Conservation (phyloP, 2,888 invertebrate genomes). For the Epinotia brunnichana region DNA sequence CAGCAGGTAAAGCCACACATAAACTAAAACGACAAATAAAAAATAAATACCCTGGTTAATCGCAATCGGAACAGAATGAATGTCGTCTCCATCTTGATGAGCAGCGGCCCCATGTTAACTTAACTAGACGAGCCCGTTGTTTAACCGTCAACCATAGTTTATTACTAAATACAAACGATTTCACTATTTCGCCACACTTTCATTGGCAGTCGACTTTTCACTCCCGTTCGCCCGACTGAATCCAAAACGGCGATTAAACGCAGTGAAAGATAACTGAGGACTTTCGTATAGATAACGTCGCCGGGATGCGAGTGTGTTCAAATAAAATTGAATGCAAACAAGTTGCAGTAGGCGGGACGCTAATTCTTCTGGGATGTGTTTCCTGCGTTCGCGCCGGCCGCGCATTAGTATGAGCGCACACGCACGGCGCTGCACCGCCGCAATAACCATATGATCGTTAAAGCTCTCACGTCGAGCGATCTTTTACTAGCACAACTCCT, state of each 20-base stretch:
- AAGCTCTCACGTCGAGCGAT: not conserved
- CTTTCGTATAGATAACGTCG: constrained; percentile 24
- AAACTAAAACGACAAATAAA: not conserved
- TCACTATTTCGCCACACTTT: constrained; percentile 72
- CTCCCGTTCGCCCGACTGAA: constrained; percentile 50
- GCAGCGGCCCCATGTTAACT: constrained; percentile 53
- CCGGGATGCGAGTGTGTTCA: constrained; percentile 36
- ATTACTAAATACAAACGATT: constrained; percentile 57
- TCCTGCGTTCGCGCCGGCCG: constrained; percentile 66
- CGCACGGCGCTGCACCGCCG: constrained; percentile 50
- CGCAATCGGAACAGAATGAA: constrained; percentile 61
- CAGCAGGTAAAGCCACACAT: constrained; percentile 19
- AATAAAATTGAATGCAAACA: constrained; percentile 64
- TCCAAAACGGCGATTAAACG: constrained; percentile 51
- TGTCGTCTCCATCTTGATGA: constrained; percentile 60
- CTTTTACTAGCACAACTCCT: not conserved
- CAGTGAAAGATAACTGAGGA: constrained; percentile 46
- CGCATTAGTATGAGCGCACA: constrained; percentile 69
- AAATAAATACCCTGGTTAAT: constrained; percentile 63
- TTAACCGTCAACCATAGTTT: constrained; percentile 51
- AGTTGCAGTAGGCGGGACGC: constrained; percentile 62
- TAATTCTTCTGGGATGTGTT: constrained; percentile 83
- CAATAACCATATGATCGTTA: not conserved
- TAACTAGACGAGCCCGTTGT: constrained; percentile 46
- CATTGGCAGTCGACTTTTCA: constrained; percentile 49